These are phyloP conservation scores for Lycia hirtaria DNA, from an alignment of 2,888 invertebrate genomes.

Conservation along the genomic window DNA sequence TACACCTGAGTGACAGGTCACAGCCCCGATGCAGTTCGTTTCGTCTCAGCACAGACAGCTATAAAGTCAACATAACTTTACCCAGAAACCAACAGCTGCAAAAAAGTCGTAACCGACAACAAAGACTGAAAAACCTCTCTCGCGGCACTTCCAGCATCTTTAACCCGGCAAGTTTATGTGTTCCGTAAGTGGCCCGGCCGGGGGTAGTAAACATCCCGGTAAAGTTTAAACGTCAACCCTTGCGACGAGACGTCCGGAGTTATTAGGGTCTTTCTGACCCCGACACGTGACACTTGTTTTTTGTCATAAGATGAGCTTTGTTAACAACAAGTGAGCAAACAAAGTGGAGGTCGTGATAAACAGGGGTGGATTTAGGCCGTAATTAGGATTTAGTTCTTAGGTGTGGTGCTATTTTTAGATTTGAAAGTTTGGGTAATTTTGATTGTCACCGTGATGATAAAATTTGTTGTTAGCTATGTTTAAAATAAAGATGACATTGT, in stretches of 20 bases:
- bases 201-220: constrained; percentile 72
- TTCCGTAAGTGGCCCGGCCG: constrained; percentile 66
- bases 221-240: constrained; percentile 78
- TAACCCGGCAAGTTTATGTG: constrained; percentile 61
- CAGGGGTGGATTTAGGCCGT: constrained; percentile 13
- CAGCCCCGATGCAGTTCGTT: too few relatives aligned
- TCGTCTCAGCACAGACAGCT: too few relatives aligned
- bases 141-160: constrained; percentile 54
- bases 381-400: constrained; percentile 23
- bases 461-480: too few relatives aligned
- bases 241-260: constrained; percentile 63
- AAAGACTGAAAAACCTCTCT: constrained; percentile 9
- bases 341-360: constrained; percentile 22
- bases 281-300: constrained; percentile 62
- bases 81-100: background rate
- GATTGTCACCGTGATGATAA: background rate
- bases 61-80: background rate
- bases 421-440: background rate
- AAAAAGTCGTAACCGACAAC: constrained; percentile 5
- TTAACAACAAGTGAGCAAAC: constrained; percentile 25
- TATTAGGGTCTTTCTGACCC: constrained; percentile 69
- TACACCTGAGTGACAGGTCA: too few relatives aligned
- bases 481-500: too few relatives aligned
- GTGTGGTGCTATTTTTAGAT: background rate
- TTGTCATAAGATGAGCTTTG: constrained; percentile 45